Base-by-base conservation (phyloP, 2,797 vertebrate species). In the Trichosurus vulpecula region DNA sequence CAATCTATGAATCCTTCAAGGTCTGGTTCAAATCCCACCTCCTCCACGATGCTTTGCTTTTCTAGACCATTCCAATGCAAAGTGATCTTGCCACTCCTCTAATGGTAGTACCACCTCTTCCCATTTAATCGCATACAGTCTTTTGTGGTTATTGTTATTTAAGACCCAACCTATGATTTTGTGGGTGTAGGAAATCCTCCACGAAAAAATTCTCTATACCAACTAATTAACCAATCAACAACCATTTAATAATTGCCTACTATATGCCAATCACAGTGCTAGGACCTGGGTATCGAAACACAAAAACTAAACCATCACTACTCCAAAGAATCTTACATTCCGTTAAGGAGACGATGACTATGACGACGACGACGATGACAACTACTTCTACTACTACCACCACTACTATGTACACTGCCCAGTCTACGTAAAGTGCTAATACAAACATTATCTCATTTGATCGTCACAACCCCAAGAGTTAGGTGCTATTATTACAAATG, bases 341-440 rank as follows among this genome's bases (percentile, higher is more conserved):
- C n/a, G 41, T 3, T 74, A 16, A 74, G 58, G 58, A 61, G 11
- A 74, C 12, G 0, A 27, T 25, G 6, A 56, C 55, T 25, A 56
- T 1, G 5, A 56, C n/a, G n/a, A n/a, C n/a, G n/a, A n/a, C n/a
- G 1, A 57, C 6, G 3, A 30, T 29, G 0, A 57, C 2, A 2
- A 30, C 27, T 11, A 57, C 29, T 30, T 30, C 27, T 10, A 29
- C 29, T 57, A 57, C 29, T 11, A 57, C 6, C 10, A 57, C 56
- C 8, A 61, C 58, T 35, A 35, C 35, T n/a, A 66, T 4, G 0
- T n/a, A 30, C 57, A 66, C 1, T n/a, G 14, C 14, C 58, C 14
- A n/a, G 35, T 66, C 35, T 66, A 13, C n/a, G 6, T n/a, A 41
- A n/a, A 74, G 35, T 41, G 16, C 61, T 41, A 41, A 2, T 74